Evolutionary conservation across 2,888 invertebrate species (phyloP), one percentile per base, ranked within the genome.

Genomic region (Blera fallax): DNA sequence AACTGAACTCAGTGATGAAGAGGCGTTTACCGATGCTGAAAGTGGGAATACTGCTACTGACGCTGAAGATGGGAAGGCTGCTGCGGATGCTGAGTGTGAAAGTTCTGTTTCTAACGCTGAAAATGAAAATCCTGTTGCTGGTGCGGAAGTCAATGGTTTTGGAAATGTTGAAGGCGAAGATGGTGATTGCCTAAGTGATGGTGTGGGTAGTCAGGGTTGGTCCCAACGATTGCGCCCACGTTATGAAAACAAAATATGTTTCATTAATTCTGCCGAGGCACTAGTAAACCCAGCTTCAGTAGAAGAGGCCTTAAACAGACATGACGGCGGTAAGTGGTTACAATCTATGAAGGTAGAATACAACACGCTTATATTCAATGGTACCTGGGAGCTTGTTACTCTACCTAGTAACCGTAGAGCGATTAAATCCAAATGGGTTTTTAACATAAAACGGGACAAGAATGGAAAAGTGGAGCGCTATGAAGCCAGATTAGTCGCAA

Each of bases 361-460:
- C 18, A 29, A 72, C 21, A 45, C 48, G 10, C 32, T 73, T 8
- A 27, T 48, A 16, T 21, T 21, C n/a, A n/a, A n/a, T n/a, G n/a
- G n/a, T n/a, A n/a, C n/a, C n/a, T n/a, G n/a, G n/a, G n/a, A n/a
- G n/a, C n/a, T n/a, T n/a, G n/a, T n/a, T n/a, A n/a, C n/a, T n/a
- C 21, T 52, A 29, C 84, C 78, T 7, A 6, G 3, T 8, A 62
- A 60, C 21, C 21, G 14, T 18, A 56, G 60, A 43, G 18, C 52
- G 2, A 69, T 79, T 2, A 37, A 45, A 11, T 70, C 34, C 1
- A 79, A 80, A n/a, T 85, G 80, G 85, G 81, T 77, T 2, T 87
- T 81, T 21, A 81, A 72, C 37, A 58, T 58, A 11, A 81, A 87
- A 40, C 43, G 67, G 5, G 48, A 81, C 16, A 27, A 40, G 8